Base-by-base conservation (phyloP, 2,113 vertebrate species). In the Probosciger aterrimus region DNA sequence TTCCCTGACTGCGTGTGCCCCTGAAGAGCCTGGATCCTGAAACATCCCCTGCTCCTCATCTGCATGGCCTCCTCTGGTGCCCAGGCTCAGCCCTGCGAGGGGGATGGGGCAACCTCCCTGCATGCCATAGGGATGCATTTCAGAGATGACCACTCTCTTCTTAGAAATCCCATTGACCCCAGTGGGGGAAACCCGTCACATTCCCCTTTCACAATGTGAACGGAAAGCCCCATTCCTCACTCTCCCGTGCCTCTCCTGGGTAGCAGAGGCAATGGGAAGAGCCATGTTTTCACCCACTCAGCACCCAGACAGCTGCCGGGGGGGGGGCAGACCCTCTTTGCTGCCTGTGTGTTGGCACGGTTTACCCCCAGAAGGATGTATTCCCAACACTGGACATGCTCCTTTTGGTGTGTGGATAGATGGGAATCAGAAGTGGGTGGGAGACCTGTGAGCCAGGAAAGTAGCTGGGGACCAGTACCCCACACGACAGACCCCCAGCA, bases 211-310 rank as follows among this genome's bases (percentile, higher is more conserved):
- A 90, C 80, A 96, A 86, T 0, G 0, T 0, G 2, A 69, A 22
- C 0, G 93, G 95, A 96, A 97, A 96, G 41, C 93, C 96, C 96
- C 96, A 90, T 90, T 94, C 37, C 39, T 92, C 73, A 81, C 17
- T 2, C 33, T 65, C 25, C 8, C 0, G 2, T 39, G 33, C 4
- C 18, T 8, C 64, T 86, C 9, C 50, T 60, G 64, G 24, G 76
- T 39, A 82, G 49, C 53, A 55, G 76, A 82, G 37, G n/a, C 3
- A 0, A 57, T 70, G 30, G 53, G n/a, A 94, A 25, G 44, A 52
- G 27, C n/a, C 1, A 2, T 16, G 3, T 82, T 93, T 92, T 96
- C 50, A 86, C 90, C 52, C 73, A 76, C n/a, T 91, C 53, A 57
- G 80, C 74, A 82, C 13, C 23, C 18, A 8, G 33, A 60, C 55